These are phyloP conservation scores for Caenorhabditis tropicalis DNA, from an alignment of 1,140 invertebrate genomes.

Conservation along the genomic window DNA sequence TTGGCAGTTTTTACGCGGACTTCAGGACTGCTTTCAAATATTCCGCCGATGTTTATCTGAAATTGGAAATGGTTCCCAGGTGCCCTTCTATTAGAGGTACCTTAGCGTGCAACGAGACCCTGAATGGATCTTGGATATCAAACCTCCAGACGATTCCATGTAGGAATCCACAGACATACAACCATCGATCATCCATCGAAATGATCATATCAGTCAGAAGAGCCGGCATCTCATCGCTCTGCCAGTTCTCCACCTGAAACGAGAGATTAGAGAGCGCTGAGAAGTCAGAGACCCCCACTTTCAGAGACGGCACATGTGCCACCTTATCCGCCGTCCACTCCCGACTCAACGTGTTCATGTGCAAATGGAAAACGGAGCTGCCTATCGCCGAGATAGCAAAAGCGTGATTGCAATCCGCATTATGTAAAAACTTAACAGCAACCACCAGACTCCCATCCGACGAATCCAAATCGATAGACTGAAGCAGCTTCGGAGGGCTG, in stretches of 20 bases:
- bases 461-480: constrained; percentile 47
- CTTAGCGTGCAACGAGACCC: constrained; percentile 30
- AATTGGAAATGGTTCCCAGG: too few species aligned
- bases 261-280: background rate
- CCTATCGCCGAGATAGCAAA: constrained; percentile 54
- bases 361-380: constrained; percentile 51
- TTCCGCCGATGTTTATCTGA: constrained; percentile 43
- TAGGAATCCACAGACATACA: constrained; percentile 50
- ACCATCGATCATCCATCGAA: constrained; percentile 52
- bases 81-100: too few species aligned
- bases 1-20: background rate
- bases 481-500: constrained; percentile 43
- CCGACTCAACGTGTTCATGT: constrained; percentile 36
- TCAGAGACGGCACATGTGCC: constrained; percentile 5
- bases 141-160: constrained; percentile 52
- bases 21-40: background rate
- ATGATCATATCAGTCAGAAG: constrained; percentile 54
- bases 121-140: constrained; percentile 56
- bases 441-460: constrained; percentile 44
- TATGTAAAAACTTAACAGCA: constrained; percentile 51
- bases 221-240: constrained; percentile 48
- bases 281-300: too few species aligned
- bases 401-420: constrained; percentile 54
- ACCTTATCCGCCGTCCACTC: constrained; percentile 45
- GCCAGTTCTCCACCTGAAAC: constrained; percentile 45